Evolutionary conservation across 2,113 vertebrate species (phyloP), one percentile per base, ranked within the genome.

Genomic region (Procavia capensis): DNA sequence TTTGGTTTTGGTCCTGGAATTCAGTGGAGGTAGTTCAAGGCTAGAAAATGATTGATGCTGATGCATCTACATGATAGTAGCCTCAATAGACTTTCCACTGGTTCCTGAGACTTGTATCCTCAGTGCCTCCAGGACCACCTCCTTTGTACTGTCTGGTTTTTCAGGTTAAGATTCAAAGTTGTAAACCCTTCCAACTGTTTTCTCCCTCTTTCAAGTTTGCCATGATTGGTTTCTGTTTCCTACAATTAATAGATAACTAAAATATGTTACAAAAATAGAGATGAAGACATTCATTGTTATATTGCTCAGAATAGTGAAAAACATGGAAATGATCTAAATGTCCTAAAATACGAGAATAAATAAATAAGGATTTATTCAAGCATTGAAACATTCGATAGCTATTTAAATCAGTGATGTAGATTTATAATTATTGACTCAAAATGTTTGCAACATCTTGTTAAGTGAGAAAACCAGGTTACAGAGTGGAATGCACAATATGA

Each of bases 351-450:
- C 34, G 19, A 47, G 6, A 79, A 59, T 13, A 85, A 66, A 86
- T 96, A 78, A 88, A 47, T 54, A 72, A 90, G 64, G 7, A 20
- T n/a, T 88, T 79, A 54, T 36, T 93, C 57, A 86, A 78, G 85
- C 50, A 92, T 79, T 47, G 47, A 89, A 64, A 36, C 4, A 5
- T 31, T 72, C 63, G 85, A 80, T 47, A 83, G 20, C 10, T n/a
- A 64, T 20, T 89, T 13, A 45, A 89, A 63, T 9, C 17, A 7
- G 3, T 50, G 25, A 22, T 34, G 1, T 14, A 63, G n/a, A 66
- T 84, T 90, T 85, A 63, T 54, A 88, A 50, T 76, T 47, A 80
- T 13, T 47, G 34, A 39, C 54, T 79, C n/a, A 91, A 94, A 81
- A 68, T 45, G 11, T 79, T 85, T 78, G 14, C 31, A 61, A 74